Conservation (phyloP, 2,888 invertebrate genomes). For the Hecatera dysodea region DNA sequence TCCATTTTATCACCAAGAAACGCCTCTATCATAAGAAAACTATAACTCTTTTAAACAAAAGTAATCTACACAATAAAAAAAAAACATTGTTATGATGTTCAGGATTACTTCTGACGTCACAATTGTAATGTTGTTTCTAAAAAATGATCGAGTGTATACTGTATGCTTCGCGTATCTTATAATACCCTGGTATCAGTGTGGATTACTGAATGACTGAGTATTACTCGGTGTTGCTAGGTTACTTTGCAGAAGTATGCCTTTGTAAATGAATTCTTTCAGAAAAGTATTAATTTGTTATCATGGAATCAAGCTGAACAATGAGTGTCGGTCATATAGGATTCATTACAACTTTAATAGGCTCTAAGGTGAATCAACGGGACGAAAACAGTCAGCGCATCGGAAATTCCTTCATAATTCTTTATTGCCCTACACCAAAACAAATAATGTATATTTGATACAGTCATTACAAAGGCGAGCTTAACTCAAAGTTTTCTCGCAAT, state of each 20-base stretch:
- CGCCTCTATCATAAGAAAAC: neutral
- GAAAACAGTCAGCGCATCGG: neutral
- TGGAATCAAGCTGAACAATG: neutral
- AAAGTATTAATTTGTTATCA: neutral
- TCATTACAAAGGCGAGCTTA: no score
- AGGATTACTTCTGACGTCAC: slow-evolving; percentile 37
- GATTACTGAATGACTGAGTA: slow-evolving; percentile 25
- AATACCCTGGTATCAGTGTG: slow-evolving; percentile 33
- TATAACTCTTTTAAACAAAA: neutral
- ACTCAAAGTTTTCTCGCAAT: no score
- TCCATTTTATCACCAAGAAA: neutral
- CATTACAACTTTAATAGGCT: neutral
- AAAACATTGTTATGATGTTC: slow-evolving; percentile 23
- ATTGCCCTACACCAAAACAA: no score
- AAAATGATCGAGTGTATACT: slow-evolving; percentile 30
- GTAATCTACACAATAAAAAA: no score
- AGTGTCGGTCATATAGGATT: neutral
- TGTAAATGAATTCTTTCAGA: neutral
- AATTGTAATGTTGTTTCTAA: slow-evolving; percentile 30
- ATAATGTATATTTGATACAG: no score
- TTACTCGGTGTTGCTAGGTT: slow-evolving; percentile 6
- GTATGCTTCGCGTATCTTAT: slow-evolving; percentile 35
- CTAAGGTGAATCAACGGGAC: neutral
- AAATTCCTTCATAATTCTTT: no score
- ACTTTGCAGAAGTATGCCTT: neutral